Evolutionary conservation across 2,113 vertebrate species (phyloP), one percentile per base, ranked within the genome.

Genomic region (Laterallus jamaicensis): DNA sequence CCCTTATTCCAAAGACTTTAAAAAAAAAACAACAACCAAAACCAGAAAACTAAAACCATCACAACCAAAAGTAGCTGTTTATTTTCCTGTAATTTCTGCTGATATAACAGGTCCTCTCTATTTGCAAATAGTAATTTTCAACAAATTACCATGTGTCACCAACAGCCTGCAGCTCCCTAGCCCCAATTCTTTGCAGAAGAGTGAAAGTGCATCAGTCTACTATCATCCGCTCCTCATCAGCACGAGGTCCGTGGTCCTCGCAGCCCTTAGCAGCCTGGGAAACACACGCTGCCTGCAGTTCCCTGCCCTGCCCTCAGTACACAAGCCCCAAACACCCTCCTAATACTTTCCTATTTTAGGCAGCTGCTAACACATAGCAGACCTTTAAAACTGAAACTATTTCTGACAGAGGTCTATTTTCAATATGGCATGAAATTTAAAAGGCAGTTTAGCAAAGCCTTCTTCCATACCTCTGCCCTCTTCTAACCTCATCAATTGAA

Each of bases 61-160:
- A 82, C 88, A 40, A 3, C 42, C 20, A 49, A 88, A 83, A 91
- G 52, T 32, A 81, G 56, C 28, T 74, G 29, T 96, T 97, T 97
- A 96, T 98, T 97, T 97, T 95, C 96, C 93, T 93, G 81, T 92
- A 93, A 92, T 62, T 92, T 95, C 91, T 88, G 92, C 82, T 97
- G 96, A 96, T 94, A 64, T 96, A 98, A 96, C 77, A 42, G 94
- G 82, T 97, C 97, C 90, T 94, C 76, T 93, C 95, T 98, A 94
- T 95, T 97, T 96, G 92, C 77, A 98, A 97, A 97, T 92, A 87
- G 64, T 69, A 54, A 96, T 98, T 97, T 97, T 95, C 95, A 96
- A 52, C 81, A 96, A 97, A 97, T 97, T 96, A 88, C 95, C 71
- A 92, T 29, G 91, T 98, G 97, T 97, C 91, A 92, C 96, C 87